Conservation (phyloP, 2,113 vertebrate species). For the Etheostoma spectabile region DNA sequence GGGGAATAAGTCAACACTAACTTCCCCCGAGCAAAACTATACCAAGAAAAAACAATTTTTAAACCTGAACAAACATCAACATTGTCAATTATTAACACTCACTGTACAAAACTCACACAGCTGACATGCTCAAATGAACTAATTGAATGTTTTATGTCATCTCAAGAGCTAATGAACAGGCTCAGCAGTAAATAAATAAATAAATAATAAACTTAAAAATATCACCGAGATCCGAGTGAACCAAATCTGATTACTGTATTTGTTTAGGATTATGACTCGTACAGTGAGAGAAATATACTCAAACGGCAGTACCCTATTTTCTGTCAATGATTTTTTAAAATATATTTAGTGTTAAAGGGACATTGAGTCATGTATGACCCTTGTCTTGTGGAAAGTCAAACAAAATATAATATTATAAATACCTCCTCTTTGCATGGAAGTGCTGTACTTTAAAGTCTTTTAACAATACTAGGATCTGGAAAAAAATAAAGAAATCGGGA, state of each 20-base stretch:
- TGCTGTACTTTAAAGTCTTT: background rate
- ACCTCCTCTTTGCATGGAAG: background rate
- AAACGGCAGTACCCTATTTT: background rate
- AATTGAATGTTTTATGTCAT: constrained; percentile 47
- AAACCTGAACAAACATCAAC: background rate
- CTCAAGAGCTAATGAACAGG: constrained; percentile 23
- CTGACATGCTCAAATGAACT: constrained; percentile 21
- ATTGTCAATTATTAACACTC: background rate
- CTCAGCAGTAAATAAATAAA: background rate
- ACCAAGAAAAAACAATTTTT: background rate
- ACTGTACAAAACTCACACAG: background rate
- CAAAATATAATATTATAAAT: background rate
- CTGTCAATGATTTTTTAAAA: background rate
- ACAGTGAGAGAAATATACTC: background rate
- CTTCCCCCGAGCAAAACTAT: background rate
- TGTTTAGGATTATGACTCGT: background rate
- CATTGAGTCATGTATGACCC: background rate
- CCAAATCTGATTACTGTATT: background rate
- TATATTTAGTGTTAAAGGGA: background rate
- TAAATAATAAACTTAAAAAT: background rate
- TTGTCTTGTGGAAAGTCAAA: background rate
- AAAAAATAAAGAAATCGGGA: background rate
- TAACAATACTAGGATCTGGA: background rate
- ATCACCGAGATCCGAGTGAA: background rate
- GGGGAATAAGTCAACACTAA: background rate